Evolutionary conservation across 2,797 vertebrate species (phyloP).

Genomic region (Taeniopygia guttata): DNA sequence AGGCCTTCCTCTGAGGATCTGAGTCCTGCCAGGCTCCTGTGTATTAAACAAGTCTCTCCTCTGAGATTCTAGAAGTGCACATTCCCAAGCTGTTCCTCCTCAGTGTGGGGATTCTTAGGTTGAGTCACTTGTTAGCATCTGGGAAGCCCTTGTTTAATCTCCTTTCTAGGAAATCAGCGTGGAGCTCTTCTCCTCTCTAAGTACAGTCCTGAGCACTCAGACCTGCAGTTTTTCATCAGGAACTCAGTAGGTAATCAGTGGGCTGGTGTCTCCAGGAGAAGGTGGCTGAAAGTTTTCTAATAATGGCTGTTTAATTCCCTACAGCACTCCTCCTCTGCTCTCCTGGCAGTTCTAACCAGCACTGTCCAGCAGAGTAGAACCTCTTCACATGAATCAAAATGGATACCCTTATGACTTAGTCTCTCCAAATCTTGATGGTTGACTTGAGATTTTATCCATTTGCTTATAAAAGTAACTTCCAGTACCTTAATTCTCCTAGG

Average conservation of each 20-base stretch:
- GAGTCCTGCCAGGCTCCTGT: neutral
- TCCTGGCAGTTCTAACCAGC: neutral
- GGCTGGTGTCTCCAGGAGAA: neutral
- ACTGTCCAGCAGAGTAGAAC: neutral
- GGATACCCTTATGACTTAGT: neutral
- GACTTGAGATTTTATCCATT: neutral
- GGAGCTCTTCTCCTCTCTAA: neutral
- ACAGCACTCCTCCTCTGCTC: neutral
- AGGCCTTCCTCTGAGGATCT: neutral
- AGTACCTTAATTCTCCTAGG: neutral
- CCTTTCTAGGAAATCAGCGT: neutral
- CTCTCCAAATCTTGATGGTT: neutral
- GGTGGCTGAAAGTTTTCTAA: neutral
- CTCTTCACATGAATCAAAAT: neutral
- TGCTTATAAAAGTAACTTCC: neutral
- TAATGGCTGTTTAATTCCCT: neutral
- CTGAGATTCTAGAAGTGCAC: neutral
- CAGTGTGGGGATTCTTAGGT: neutral
- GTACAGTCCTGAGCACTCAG: neutral
- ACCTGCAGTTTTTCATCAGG: neutral
- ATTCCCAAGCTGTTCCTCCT: neutral
- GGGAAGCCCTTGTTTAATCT: neutral
- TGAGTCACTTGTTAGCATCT: neutral
- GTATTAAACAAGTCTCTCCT: neutral
- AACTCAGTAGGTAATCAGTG: neutral